Evolutionary conservation across 2,888 invertebrate species (phyloP).

Genomic region (Watsonalla cultraria): DNA sequence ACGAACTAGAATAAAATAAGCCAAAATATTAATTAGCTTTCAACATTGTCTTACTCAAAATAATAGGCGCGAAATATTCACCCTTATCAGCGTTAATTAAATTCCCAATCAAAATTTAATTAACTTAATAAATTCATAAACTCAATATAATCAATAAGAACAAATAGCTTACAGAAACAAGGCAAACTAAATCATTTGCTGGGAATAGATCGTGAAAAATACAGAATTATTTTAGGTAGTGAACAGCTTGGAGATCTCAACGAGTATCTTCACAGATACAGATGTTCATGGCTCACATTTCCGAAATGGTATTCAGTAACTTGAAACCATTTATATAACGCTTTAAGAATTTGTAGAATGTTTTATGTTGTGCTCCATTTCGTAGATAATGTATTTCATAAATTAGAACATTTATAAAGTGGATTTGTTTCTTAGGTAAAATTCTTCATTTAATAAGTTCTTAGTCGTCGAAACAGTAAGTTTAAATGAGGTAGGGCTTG

Average conservation of each 20-base stretch:
- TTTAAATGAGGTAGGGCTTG: too few relatives aligned
- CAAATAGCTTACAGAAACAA: conserved; percentile 5
- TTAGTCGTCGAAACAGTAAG: too few relatives aligned
- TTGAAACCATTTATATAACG: neutral
- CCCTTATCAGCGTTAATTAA: neutral
- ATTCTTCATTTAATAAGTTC: too few relatives aligned
- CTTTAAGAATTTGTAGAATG: too few relatives aligned
- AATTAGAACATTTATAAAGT: too few relatives aligned
- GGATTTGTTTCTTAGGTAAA: too few relatives aligned
- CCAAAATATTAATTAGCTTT: neutral
- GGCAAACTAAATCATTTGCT: conserved; percentile 3
- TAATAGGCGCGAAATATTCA: neutral
- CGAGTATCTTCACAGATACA: too few relatives aligned
- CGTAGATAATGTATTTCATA: too few relatives aligned
- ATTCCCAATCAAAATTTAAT: conserved; percentile 1
- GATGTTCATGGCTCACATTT: too few relatives aligned
- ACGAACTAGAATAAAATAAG: neutral
- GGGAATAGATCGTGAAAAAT: neutral
- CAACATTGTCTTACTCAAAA: neutral
- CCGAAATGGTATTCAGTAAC: neutral
- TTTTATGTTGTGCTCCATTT: too few relatives aligned
- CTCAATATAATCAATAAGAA: conserved; percentile 4
- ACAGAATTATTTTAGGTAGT: neutral
- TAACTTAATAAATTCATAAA: conserved; percentile 1
- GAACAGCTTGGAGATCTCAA: neutral